These are phyloP conservation scores for Nudaria mundana DNA, from an alignment of 2,888 invertebrate genomes.

Conservation along the genomic window DNA sequence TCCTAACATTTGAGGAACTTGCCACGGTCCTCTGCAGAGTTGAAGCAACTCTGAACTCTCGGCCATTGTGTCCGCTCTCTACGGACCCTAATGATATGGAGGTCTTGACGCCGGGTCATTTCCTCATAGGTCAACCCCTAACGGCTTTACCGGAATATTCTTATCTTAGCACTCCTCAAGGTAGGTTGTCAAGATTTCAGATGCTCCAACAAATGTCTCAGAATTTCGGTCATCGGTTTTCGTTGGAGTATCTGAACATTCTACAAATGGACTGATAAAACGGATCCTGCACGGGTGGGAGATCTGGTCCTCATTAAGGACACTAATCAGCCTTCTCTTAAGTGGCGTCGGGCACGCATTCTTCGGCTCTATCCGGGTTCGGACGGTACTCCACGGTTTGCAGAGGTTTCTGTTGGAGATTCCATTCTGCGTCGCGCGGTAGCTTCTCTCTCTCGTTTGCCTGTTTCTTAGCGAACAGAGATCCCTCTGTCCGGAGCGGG, in stretches of 20 bases:
- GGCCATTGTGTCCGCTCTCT: conserved; percentile 12
- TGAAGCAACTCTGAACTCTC: conserved; percentile 12
- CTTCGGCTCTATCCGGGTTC: neutral
- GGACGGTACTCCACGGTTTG: neutral
- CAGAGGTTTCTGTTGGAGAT: neutral
- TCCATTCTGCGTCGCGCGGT: neutral
- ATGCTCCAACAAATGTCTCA: neutral
- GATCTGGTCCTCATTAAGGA: neutral
- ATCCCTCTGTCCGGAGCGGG: neutral
- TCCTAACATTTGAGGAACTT: conserved; percentile 10
- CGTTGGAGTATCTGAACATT: neutral
- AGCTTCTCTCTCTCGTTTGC: neutral
- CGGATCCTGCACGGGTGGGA: neutral
- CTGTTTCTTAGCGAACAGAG: conserved; percentile 2
- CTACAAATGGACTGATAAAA: neutral
- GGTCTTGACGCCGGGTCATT: conserved; percentile 10
- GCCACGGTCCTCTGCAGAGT: conserved; percentile 6
- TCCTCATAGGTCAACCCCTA: conserved; percentile 11
- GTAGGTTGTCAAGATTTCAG: neutral
- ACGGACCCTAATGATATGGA: conserved; percentile 8
- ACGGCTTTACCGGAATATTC: conserved; percentile 6
- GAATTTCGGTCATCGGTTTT: neutral
- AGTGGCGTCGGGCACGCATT: neutral
- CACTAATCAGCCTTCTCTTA: neutral
- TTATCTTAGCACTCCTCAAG: neutral